phyloP scores from a whole-genome alignment of 1,140 invertebrate genomes.

The Heterodera schachtii region DNA sequence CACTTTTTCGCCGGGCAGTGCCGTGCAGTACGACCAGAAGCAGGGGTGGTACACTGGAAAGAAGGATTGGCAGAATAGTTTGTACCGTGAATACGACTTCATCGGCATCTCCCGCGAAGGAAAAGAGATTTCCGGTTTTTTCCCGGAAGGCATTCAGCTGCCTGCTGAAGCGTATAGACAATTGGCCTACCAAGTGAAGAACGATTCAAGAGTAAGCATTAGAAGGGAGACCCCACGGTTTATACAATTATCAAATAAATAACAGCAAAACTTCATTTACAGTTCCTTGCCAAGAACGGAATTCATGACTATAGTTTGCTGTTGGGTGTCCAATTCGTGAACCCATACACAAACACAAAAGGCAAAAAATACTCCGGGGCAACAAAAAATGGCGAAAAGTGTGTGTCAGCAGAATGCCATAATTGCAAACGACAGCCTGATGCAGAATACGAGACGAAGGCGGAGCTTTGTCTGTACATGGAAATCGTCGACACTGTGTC shows the following conservation, averaged over 20 bases:
- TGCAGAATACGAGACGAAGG: not conserved
- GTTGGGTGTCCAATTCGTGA: not conserved
- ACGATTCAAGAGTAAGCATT: not conserved
- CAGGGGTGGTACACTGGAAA: not conserved
- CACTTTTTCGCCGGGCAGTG: not conserved
- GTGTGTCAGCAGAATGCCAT: not conserved
- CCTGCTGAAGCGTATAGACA: not conserved
- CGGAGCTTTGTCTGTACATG: not conserved
- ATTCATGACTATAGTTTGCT: not conserved
- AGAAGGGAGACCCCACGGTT: not conserved
- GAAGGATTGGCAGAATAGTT: too few species aligned
- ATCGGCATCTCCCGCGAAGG: too few species aligned
- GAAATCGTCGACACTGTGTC: not conserved
- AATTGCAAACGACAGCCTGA: not conserved
- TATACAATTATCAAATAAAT: too few species aligned
- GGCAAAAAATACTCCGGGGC: not conserved
- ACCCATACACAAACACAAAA: not conserved
- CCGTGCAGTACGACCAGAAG: too few species aligned
- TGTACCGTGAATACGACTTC: too few species aligned
- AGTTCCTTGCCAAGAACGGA: not conserved
- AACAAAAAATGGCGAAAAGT: too few species aligned
- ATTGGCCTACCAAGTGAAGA: not conserved
- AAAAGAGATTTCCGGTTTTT: not conserved
- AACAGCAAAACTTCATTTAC: not conserved
- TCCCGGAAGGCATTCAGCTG: not conserved